These are phyloP conservation scores for Cygnus atratus DNA, from an alignment of 2,113 vertebrate species.

Conservation along the genomic window DNA sequence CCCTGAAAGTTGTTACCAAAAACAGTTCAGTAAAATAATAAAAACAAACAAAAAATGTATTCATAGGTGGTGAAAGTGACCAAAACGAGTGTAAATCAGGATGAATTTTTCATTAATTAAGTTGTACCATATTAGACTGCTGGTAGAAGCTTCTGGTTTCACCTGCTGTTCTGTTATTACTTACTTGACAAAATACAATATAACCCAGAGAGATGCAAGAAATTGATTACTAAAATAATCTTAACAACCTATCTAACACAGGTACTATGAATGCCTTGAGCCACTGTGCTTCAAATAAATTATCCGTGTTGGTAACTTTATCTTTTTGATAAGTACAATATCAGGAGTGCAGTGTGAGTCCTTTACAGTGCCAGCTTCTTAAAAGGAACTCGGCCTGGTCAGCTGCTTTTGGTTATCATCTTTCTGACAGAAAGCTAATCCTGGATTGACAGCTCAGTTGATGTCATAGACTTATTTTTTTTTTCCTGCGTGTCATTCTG, in stretches of 20 bases:
- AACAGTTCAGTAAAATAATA: not conserved
- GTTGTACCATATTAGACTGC: too few species aligned
- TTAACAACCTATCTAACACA: not conserved
- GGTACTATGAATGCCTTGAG: not conserved
- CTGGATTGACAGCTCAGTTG: not conserved
- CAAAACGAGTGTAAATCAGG: not conserved
- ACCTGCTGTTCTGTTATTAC: not conserved
- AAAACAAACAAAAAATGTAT: not conserved
- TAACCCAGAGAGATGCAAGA: not conserved
- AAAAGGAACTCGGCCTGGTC: not conserved
- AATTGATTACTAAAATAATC: not conserved
- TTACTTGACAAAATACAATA: not conserved
- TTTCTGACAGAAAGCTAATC: not conserved
- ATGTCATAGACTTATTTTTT: not conserved
- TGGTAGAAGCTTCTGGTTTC: not conserved
- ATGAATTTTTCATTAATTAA: not conserved
- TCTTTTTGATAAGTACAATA: not conserved
- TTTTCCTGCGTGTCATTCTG: not conserved
- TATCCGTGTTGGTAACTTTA: not conserved
- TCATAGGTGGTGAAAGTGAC: not conserved
- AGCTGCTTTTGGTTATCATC: constrained; percentile 32
- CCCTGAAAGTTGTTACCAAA: not conserved
- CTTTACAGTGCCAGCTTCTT: not conserved
- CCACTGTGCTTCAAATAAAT: not conserved
- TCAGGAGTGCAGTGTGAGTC: not conserved